These are phyloP conservation scores for Drosophila histrio DNA, from an alignment of 2,888 invertebrate species.

Conservation along the genomic window DNA sequence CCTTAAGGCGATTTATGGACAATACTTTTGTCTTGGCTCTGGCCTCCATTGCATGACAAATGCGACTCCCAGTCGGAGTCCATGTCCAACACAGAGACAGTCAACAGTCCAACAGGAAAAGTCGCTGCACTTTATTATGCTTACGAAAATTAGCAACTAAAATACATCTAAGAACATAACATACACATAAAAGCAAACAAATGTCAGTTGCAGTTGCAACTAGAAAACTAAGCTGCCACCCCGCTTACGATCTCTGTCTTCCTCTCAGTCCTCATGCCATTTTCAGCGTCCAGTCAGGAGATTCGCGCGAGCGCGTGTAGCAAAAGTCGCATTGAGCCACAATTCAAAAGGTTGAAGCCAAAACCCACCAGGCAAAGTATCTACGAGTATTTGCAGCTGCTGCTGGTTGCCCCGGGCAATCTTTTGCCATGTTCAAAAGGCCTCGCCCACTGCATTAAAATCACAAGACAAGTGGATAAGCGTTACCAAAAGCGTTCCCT, in stretches of 20 bases:
- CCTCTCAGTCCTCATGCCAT: conserved; percentile 8
- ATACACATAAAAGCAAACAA: conserved; percentile 74
- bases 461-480: conserved; percentile 78
- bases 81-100: conserved; percentile 13
- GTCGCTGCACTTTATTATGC: conserved; percentile 69
- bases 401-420: conserved; percentile 73
- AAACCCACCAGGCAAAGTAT: conserved; percentile 60
- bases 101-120: conserved; percentile 43
- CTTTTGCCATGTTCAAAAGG: conserved; percentile 64
- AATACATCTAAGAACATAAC: conserved; percentile 39
- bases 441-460: conserved; percentile 74
- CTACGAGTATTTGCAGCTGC: conserved; percentile 61
- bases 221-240: conserved; percentile 13
- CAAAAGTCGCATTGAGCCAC: conserved; percentile 22
- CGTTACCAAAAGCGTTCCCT: conserved; percentile 67
- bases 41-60: conserved; percentile 57
- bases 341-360: conserved; percentile 34
- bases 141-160: conserved; percentile 61
- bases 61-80: conserved; percentile 8
- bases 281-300: background rate
- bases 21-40: conserved; percentile 49
- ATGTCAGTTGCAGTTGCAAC: conserved; percentile 63
- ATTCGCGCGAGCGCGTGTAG: conserved; percentile 16
- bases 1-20: conserved; percentile 73
- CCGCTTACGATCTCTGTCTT: background rate